Evolutionary conservation across 2,888 invertebrate genomes (phyloP).

Genomic region (Caenorhabditis doughertyi): DNA sequence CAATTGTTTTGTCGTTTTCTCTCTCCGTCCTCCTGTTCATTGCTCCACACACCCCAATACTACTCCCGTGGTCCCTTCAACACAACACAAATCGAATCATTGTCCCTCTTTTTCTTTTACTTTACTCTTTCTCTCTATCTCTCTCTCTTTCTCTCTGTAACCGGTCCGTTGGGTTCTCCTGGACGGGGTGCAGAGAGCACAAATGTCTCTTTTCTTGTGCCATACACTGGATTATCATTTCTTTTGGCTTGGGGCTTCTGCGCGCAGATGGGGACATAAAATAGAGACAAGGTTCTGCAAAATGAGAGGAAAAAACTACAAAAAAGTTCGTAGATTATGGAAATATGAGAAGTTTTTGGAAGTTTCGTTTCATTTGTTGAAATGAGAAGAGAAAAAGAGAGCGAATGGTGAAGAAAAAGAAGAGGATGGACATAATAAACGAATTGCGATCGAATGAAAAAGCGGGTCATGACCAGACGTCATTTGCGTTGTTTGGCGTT

Average conservation of each 20-base stretch:
- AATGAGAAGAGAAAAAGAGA: neutral
- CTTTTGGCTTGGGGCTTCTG: neutral
- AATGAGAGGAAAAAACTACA: too few relatives aligned
- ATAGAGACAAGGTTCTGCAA: neutral
- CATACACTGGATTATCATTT: constrained; percentile 30
- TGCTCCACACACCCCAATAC: neutral
- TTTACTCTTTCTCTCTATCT: constrained; percentile 44
- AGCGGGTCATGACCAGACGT: constrained; percentile 7
- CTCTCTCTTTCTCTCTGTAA: constrained; percentile 2
- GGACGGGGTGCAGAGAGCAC: constrained; percentile 8
- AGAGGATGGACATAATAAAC: constrained; percentile 1
- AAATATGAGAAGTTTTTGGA: neutral
- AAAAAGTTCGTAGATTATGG: too few relatives aligned
- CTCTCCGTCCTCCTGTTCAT: neutral
- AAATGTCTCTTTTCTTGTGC: constrained; percentile 14
- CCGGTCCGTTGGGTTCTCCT: neutral
- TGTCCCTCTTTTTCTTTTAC: constrained; percentile 49
- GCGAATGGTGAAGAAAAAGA: neutral
- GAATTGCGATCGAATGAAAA: constrained; percentile 3
- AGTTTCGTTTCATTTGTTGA: neutral
- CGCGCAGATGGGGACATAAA: neutral
- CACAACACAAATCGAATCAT: constrained; percentile 62
- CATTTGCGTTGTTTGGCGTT: neutral
- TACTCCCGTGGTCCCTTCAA: constrained; percentile 25
- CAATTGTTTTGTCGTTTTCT: constrained; percentile 9